A percentile compares a stretch with the other conserved stretches of the same genome.
Evolutionary conservation across 2,888 invertebrate genomes (phyloP).

Genomic region (Macroteleia sp.): DNA sequence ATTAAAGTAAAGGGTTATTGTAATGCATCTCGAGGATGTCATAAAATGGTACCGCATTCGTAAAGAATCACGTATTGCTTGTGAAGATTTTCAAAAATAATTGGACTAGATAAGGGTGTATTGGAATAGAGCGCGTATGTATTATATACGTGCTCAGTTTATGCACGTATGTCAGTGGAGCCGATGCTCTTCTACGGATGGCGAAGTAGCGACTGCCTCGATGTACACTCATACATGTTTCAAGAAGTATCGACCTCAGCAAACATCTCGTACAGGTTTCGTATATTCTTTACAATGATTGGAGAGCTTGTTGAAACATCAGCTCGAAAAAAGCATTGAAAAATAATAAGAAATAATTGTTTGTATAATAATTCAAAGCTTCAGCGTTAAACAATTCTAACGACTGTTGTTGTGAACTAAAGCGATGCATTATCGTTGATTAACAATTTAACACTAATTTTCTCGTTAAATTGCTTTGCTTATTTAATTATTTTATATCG

Average conservation of each 20-base stretch:
- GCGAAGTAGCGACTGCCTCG: slow-evolving; percentile 20
- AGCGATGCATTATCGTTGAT: not conserved
- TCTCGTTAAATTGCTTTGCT: too few relatives aligned
- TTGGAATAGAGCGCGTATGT: slow-evolving; percentile 9
- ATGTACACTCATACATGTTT: slow-evolving; percentile 23
- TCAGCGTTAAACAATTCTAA: not conserved
- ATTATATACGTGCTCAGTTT: slow-evolving; percentile 20
- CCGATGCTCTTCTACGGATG: slow-evolving; percentile 35
- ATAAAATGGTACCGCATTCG: slow-evolving; percentile 41
- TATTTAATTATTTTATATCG: too few relatives aligned
- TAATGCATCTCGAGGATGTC: slow-evolving; percentile 33
- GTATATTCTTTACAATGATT: slow-evolving; percentile 51
- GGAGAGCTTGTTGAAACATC: slow-evolving; percentile 40
- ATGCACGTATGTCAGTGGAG: slow-evolving; percentile 31
- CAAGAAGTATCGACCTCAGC: slow-evolving; percentile 51
- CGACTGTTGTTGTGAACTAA: slow-evolving; percentile 3
- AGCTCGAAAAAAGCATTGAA: slow-evolving; percentile 20
- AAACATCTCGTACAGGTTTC: slow-evolving; percentile 24
- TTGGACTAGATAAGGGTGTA: slow-evolving; percentile 69
- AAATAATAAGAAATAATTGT: slow-evolving; percentile 3
- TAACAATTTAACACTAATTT: slow-evolving; percentile 1
- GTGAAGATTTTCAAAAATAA: slow-evolving; percentile 73
- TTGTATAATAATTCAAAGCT: not conserved
- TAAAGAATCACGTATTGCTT: slow-evolving; percentile 60
- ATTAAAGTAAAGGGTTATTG: slow-evolving; percentile 38